Percentiles rank a stretch among this genome's conserved stretches.
Conservation (phyloP, 2,888 invertebrate genomes). For the Ornithoptera priamus region DNA sequence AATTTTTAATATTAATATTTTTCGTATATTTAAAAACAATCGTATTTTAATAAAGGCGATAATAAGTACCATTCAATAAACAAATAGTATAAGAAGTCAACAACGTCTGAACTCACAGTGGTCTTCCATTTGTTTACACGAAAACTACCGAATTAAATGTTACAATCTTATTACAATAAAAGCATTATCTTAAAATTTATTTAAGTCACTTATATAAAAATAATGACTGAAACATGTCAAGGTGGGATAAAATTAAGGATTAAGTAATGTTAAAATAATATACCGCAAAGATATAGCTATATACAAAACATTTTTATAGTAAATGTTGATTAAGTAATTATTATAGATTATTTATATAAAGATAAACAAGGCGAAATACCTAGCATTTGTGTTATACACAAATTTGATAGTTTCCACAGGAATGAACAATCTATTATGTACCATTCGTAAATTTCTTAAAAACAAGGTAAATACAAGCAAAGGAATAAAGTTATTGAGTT, state of each 20-base stretch:
- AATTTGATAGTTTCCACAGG: neutral
- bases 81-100: slow-evolving; percentile 8
- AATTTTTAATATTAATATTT: slow-evolving; percentile 19
- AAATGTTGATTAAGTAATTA: neutral
- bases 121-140: slow-evolving; percentile 3
- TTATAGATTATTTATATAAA: neutral
- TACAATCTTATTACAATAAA: slow-evolving; percentile 13
- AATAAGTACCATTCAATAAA: slow-evolving; percentile 3
- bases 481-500: neutral
- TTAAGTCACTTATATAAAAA: slow-evolving; percentile 12
- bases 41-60: neutral
- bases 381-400: neutral
- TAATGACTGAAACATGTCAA: slow-evolving; percentile 28
- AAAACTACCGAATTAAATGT: neutral
- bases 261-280: slow-evolving; percentile 29
- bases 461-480: neutral
- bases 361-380: neutral
- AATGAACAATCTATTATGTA: neutral
- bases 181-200: slow-evolving; percentile 17
- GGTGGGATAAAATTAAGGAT: slow-evolving; percentile 29
- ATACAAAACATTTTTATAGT: neutral
- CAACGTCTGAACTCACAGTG: slow-evolving; percentile 11
- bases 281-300: slow-evolving; percentile 22
- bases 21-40: slow-evolving; percentile 11
- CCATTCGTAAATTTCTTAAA: neutral